phyloP scores from a whole-genome alignment of 2,888 invertebrate species.

The Chelonus formosanus region DNA sequence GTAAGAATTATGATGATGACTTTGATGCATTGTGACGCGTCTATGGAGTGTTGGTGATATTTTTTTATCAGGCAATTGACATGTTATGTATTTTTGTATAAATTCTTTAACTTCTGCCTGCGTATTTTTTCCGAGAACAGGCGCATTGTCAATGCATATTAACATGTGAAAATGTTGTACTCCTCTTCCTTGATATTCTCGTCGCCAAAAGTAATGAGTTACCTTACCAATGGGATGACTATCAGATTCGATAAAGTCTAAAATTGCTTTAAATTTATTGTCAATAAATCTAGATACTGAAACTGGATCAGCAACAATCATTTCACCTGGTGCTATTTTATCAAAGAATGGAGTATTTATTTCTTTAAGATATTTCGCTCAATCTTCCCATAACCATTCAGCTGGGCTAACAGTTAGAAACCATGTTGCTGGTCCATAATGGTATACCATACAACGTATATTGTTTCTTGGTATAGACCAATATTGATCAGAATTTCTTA shows the following conservation, averaged over 20 bases:
- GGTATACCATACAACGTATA: constrained; percentile 40
- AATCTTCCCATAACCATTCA: constrained; percentile 49
- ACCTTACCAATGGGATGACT: constrained; percentile 44
- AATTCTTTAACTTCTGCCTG: constrained; percentile 44
- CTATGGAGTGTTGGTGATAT: constrained; percentile 38
- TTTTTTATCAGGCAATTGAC: constrained; percentile 38
- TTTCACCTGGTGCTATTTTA: constrained; percentile 44
- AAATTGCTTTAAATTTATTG: constrained; percentile 49
- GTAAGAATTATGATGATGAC: constrained; percentile 41
- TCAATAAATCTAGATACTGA: constrained; percentile 51
- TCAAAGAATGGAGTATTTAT: constrained; percentile 32
- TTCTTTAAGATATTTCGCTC: constrained; percentile 45
- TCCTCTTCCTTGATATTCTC: constrained; percentile 47
- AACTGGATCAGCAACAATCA: constrained; percentile 52
- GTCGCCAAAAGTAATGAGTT: constrained; percentile 43
- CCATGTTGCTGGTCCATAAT: constrained; percentile 47
- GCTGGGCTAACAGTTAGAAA: constrained; percentile 44
- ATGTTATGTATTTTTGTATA: constrained; percentile 43
- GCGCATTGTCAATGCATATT: constrained; percentile 46
- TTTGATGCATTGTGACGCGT: constrained; percentile 42
- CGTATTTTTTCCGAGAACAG: constrained; percentile 41
- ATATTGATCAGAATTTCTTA: constrained; percentile 34
- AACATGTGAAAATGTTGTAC: constrained; percentile 47
- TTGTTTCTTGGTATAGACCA: constrained; percentile 41
- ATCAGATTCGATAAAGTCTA: constrained; percentile 47